Base-by-base conservation (phyloP, 2,113 vertebrate genomes). In the Stegastes partitus region DNA sequence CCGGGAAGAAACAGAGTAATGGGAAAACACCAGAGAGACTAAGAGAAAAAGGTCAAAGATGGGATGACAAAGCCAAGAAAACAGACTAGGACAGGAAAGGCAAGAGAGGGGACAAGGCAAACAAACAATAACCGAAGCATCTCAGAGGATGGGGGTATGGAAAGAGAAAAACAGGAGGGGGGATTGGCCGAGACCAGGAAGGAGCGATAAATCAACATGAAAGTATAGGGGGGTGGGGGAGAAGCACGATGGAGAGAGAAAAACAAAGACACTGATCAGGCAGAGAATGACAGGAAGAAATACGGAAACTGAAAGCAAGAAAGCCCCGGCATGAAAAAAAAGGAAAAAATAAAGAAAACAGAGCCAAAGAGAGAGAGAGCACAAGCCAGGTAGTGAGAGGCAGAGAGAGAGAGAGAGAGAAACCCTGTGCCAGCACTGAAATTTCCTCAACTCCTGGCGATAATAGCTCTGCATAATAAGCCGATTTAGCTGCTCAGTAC, bases 391-490 rank as follows among this genome's bases (percentile, higher is more conserved):
- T 66, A 66, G 37, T 2, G 16, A 65, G 55, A 56, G 47, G 19
- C 4, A 9, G 34, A 9, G 53, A 19, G 34, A 10, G 47, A 45
- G 37, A 37, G 16, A 58, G 50, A 49, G 21, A 67, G 34, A 15
- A 28, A 65, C 54, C 22, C 77, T 73, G 45, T 78, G 87, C 77
- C 87, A 89, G 61, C 72, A n/a, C 49, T 69, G 81, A 81, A 75
- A 79, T 76, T 70, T 80, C 75, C 73, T 83, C 50, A 81, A 82
- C 77, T 80, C 82, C 72, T 14, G 21, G 79, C 66, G 69, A 87
- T 89, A 87, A 89, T 82, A 77, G 82, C 79, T 64, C 53, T 47
- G 82, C 70, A 86, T 89, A 86, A 89, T 87, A 76, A 87, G 75
- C 74, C 61, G 70, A 87, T 85, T 82, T 84, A 69, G 82, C 69